Percentiles rank a stretch among this genome's conserved stretches.
Evolutionary conservation across 2,888 invertebrate species (phyloP).

Genomic region (Pheosia tremula): DNA sequence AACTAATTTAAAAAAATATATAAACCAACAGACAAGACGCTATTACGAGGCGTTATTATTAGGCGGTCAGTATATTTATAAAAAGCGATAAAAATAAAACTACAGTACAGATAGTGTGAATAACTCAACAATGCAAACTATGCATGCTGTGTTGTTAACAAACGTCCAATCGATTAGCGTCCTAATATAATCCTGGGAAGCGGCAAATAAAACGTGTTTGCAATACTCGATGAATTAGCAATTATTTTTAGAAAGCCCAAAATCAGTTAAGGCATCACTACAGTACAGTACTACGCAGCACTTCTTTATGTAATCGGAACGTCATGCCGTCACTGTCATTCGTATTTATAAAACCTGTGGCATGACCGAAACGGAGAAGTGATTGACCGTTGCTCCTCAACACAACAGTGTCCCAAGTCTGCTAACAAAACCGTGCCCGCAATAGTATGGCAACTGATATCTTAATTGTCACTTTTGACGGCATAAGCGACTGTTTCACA

Average conservation of each 20-base stretch:
- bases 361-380: too few relatives aligned
- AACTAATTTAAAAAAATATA: background rate
- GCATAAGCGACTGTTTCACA: too few relatives aligned
- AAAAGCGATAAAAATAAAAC: conserved; percentile 12
- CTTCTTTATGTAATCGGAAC: too few relatives aligned
- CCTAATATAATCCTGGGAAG: conserved; percentile 19
- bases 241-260: conserved; percentile 50
- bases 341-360: too few relatives aligned
- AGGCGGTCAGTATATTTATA: conserved; percentile 7
- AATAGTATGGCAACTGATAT: too few relatives aligned
- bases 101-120: background rate
- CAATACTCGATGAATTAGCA: conserved; percentile 63
- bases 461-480: too few relatives aligned
- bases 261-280: conserved; percentile 30
- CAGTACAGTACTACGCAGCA: background rate
- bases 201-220: conserved; percentile 25
- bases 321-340: too few relatives aligned
- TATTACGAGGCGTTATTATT: background rate
- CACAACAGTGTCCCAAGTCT: too few relatives aligned
- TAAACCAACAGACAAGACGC: background rate
- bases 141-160: conserved; percentile 27
- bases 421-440: too few relatives aligned
- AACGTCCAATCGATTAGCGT: conserved; percentile 22
- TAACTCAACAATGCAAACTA: conserved; percentile 10
- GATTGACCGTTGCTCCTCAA: too few relatives aligned